A percentile compares a stretch with the other conserved stretches of the same genome.
Conservation (phyloP, 2,113 vertebrate genomes). For the Donacobius atricapilla region DNA sequence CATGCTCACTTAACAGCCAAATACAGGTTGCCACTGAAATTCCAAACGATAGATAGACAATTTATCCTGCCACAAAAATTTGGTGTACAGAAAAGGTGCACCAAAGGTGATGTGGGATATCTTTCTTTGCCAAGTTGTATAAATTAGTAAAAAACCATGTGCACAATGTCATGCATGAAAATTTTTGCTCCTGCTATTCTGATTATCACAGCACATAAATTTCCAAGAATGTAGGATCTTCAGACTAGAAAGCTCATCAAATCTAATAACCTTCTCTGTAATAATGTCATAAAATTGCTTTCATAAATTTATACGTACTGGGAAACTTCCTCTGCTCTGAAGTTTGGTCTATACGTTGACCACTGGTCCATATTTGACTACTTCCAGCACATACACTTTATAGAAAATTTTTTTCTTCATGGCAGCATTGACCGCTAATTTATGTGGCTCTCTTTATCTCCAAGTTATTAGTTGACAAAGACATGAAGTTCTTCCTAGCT, state of each 20-base stretch:
- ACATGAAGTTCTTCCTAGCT: not conserved
- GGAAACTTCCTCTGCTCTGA: not conserved
- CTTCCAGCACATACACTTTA: not conserved
- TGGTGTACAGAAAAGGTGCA: not conserved
- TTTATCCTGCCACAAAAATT: not conserved
- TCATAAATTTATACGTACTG: not conserved
- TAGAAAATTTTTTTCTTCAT: not conserved
- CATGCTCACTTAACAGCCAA: not conserved
- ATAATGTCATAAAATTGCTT: not conserved
- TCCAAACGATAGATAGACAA: not conserved
- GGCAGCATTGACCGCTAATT: not conserved
- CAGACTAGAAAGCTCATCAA: not conserved
- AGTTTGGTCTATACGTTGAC: not conserved
- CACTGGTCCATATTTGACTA: not conserved
- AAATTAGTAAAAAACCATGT: not conserved
- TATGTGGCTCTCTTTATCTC: not conserved
- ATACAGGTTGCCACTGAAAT: not conserved
- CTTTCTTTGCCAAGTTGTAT: not conserved
- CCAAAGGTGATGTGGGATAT: rapidly evolving
- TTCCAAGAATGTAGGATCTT: not conserved
- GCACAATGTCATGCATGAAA: not conserved
- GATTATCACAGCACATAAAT: not conserved
- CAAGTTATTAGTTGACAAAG: not conserved
- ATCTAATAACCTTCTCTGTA: not conserved
- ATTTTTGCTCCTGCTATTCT: not conserved